Conservation (phyloP, 2,797 vertebrate species). For the Tragopan temminckii region DNA sequence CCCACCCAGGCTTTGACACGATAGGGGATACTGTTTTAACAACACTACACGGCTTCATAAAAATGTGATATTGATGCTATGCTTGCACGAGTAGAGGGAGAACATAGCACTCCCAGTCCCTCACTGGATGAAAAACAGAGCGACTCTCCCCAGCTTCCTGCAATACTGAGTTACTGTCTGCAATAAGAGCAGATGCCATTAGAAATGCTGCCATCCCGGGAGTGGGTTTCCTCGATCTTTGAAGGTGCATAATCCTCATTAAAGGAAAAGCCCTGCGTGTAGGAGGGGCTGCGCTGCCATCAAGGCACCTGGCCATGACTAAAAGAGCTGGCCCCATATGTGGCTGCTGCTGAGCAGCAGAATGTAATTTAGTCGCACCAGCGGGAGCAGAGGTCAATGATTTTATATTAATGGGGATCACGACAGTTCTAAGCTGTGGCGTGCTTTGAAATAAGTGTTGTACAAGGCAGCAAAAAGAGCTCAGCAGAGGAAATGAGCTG, state of each 20-base stretch:
- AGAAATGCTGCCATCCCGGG: constrained; percentile 73
- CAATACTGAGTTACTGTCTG: constrained; percentile 26
- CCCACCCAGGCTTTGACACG: neutral
- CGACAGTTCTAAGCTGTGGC: constrained; percentile 85
- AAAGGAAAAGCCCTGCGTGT: constrained; percentile 79
- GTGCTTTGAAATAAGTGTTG: constrained; percentile 87
- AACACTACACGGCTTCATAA: constrained; percentile 49
- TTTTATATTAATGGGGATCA: constrained; percentile 90
- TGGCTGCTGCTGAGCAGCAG: constrained; percentile 85
- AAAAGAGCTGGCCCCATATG: constrained; percentile 82
- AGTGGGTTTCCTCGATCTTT: constrained; percentile 79
- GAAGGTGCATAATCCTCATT: constrained; percentile 85
- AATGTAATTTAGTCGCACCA: constrained; percentile 87
- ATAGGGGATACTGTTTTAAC: constrained; percentile 33
- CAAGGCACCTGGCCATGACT: constrained; percentile 84
- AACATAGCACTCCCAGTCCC: constrained; percentile 38
- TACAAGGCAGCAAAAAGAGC: constrained; percentile 83
- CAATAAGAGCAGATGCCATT: constrained; percentile 70
- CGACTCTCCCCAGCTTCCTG: constrained; percentile 8
- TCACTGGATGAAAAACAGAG: neutral
- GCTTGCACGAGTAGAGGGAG: neutral
- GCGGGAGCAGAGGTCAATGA: constrained; percentile 87
- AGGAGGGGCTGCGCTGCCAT: constrained; percentile 81
- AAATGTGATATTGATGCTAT: constrained; percentile 51
- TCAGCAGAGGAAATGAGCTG: constrained; percentile 84